Conservation (phyloP, 1,140 invertebrate species). For the Lepidurus arcticus region DNA sequence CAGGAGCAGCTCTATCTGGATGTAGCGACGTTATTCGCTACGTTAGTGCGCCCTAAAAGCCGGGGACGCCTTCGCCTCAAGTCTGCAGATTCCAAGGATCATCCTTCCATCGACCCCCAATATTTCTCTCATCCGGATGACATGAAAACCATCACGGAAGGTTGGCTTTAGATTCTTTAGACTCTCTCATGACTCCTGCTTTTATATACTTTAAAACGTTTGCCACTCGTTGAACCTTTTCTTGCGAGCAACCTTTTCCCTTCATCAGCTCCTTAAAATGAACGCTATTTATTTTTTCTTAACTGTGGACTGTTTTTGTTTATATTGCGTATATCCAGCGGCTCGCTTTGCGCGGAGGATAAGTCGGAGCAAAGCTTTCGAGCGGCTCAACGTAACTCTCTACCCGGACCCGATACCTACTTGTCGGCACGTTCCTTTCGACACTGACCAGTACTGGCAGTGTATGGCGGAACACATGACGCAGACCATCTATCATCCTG, state of each 20-base stretch:
- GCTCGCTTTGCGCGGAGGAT: slow-evolving; percentile 21
- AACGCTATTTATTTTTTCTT: too few relatives aligned
- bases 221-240: neutral
- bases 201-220: neutral
- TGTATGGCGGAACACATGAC: slow-evolving; percentile 44
- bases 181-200: neutral
- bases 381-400: neutral
- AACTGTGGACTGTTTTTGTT: too few relatives aligned
- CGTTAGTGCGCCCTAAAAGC: slow-evolving; percentile 38
- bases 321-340: neutral
- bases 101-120: slow-evolving; percentile 40
- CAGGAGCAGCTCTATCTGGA: neutral
- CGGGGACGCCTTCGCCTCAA: slow-evolving; percentile 38
- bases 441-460: slow-evolving; percentile 46
- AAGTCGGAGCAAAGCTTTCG: slow-evolving; percentile 24
- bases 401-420: neutral
- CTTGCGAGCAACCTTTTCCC: too few relatives aligned
- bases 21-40: slow-evolving; percentile 43
- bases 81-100: slow-evolving; percentile 37
- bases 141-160: slow-evolving; percentile 35
- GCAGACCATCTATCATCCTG: slow-evolving; percentile 32
- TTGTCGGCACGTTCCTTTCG: slow-evolving; percentile 24
- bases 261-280: too few relatives aligned
- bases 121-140: slow-evolving; percentile 40
- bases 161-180: neutral